Evolutionary conservation across 2,113 vertebrate genomes (phyloP).

Genomic region (Oncorhynchus nerka): DNA sequence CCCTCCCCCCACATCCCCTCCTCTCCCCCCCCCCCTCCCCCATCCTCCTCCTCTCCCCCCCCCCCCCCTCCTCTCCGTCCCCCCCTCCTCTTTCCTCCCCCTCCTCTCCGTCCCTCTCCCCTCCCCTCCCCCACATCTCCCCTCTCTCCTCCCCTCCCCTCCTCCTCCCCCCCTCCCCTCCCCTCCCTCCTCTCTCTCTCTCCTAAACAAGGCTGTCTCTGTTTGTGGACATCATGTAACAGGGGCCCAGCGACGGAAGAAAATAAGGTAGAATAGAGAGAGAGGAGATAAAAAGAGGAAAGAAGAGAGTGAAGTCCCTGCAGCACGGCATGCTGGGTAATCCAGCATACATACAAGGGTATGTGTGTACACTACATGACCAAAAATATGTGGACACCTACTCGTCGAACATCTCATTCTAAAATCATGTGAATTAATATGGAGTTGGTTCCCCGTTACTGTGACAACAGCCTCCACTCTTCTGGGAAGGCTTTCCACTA

Average conservation of each 20-base stretch:
- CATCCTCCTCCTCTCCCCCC: too few species aligned
- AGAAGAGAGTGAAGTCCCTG: not conserved
- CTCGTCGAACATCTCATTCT: too few species aligned
- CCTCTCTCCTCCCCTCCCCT: conserved; percentile 6
- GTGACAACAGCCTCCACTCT: too few species aligned
- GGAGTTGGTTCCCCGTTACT: too few species aligned
- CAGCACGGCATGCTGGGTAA: conserved; percentile 13
- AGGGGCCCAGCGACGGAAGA: conserved; percentile 64
- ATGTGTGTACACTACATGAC: too few species aligned
- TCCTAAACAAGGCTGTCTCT: conserved; percentile 72
- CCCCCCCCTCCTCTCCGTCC: not conserved
- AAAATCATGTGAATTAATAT: too few species aligned
- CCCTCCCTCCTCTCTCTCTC: conserved; percentile 25
- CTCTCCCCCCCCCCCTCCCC: not conserved
- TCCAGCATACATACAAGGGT: not conserved
- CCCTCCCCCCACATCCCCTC: too few species aligned
- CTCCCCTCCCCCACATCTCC: not conserved
- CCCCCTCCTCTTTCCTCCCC: conserved; percentile 2
- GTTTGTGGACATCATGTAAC: conserved; percentile 64
- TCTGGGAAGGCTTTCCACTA: too few species aligned
- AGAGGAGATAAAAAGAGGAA: conserved; percentile 2
- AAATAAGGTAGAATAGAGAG: conserved; percentile 44
- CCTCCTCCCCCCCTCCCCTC: conserved; percentile 15
- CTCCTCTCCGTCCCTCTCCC: not conserved
- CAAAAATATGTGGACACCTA: too few species aligned